Evolutionary conservation across 2,797 vertebrate species (phyloP).

Genomic region (Pagetopsis macropterus): DNA sequence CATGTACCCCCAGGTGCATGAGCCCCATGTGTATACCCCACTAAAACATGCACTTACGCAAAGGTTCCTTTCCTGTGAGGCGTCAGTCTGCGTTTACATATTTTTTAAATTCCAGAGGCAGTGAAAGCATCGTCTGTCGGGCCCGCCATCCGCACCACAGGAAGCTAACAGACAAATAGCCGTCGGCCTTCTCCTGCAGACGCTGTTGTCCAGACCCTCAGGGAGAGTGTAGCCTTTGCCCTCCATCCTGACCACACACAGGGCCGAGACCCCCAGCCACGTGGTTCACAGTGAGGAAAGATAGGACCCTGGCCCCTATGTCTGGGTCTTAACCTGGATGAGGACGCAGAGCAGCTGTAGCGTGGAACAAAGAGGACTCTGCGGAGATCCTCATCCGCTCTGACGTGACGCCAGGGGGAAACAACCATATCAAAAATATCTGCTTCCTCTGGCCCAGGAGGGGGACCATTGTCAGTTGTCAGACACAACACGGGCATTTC

Average conservation of each 20-base stretch:
- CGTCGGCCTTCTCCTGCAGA: constrained; percentile 41
- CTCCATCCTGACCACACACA: constrained; percentile 47
- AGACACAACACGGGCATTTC: constrained; percentile 73
- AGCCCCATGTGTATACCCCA: constrained; percentile 9
- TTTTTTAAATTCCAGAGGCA: constrained; percentile 54
- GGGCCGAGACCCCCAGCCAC: not conserved
- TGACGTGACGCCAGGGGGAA: constrained; percentile 65
- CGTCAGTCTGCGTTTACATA: constrained; percentile 36
- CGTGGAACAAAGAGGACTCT: constrained; percentile 29
- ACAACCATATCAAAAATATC: constrained; percentile 51
- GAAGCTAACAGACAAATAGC: constrained; percentile 70
- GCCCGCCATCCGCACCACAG: constrained; percentile 56
- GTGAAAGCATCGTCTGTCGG: constrained; percentile 40
- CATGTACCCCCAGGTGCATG: constrained; percentile 39
- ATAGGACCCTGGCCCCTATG: constrained; percentile 24
- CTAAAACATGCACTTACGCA: constrained; percentile 12
- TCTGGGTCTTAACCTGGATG: constrained; percentile 62
- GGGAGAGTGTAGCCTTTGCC: constrained; percentile 46
- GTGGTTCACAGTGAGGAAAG: constrained; percentile 51
- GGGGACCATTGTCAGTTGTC: constrained; percentile 59
- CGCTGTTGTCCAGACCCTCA: constrained; percentile 52
- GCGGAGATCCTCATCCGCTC: constrained; percentile 43
- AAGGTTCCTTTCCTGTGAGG: constrained; percentile 14
- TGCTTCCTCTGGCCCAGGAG: constrained; percentile 63
- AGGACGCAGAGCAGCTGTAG: constrained; percentile 44